A percentile compares a stretch with the other conserved stretches of the same genome.
phyloP scores from a whole-genome alignment of 2,113 vertebrate genomes.

The Paratilapia polleni region DNA sequence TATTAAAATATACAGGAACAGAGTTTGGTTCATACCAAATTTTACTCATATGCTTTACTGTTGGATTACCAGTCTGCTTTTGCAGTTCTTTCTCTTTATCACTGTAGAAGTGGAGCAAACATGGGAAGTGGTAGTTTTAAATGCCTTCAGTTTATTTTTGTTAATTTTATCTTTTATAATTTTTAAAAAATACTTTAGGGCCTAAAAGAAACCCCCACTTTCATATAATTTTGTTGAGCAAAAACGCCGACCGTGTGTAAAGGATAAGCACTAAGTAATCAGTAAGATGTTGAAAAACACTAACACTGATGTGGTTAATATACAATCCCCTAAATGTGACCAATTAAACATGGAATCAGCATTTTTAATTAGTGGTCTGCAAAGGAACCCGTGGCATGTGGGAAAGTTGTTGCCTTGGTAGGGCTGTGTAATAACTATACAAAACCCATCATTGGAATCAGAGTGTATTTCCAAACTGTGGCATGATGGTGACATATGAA shows the following conservation, averaged over 20 bases:
- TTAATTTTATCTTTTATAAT: accelerated
- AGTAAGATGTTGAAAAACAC: neutral
- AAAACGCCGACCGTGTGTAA: neutral
- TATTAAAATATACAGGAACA: too few species aligned
- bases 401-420: neutral
- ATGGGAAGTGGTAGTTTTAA: neutral
- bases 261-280: neutral
- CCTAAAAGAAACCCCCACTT: neutral
- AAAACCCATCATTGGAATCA: accelerated
- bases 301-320: neutral
- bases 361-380: too few species aligned
- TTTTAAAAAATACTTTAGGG: accelerated
- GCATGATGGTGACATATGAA: accelerated
- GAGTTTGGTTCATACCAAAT: too few species aligned
- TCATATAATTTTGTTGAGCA: accelerated
- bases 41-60: too few species aligned
- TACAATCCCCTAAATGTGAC: neutral
- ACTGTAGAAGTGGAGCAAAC: neutral
- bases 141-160: neutral
- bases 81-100: too few species aligned
- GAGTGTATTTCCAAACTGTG: neutral
- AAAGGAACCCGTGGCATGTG: accelerated
- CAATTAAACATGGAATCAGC: neutral
- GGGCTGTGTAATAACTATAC: neutral
- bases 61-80: too few species aligned